Conservation (phyloP, 2,113 vertebrate genomes). For the Actinemys pallida region DNA sequence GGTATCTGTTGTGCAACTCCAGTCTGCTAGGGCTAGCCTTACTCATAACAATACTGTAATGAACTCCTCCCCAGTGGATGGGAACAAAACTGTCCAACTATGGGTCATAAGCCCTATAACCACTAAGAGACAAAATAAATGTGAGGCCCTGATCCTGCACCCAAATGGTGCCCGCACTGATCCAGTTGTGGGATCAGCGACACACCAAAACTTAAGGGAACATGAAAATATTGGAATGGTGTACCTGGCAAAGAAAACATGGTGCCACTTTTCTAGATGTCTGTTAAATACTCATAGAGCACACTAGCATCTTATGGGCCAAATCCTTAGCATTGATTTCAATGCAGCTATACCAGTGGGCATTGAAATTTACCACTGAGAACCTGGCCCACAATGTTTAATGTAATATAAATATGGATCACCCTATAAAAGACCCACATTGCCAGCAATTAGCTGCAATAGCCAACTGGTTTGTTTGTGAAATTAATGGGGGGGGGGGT, state of each 20-base stretch:
- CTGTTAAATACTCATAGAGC: accelerated
- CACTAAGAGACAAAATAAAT: neutral
- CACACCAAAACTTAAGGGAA: neutral
- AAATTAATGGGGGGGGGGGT: neutral
- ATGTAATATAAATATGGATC: neutral
- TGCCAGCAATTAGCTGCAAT: neutral
- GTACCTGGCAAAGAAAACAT: neutral
- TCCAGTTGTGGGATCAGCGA: neutral
- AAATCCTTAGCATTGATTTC: neutral
- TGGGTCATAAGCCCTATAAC: neutral
- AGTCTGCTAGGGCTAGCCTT: neutral
- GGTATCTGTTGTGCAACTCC: accelerated
- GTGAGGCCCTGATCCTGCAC: neutral
- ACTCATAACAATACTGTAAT: accelerated
- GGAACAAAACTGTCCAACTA: neutral
- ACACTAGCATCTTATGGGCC: accelerated
- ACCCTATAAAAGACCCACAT: neutral
- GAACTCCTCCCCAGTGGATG: accelerated
- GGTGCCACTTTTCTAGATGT: neutral
- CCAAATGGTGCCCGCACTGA: accelerated
- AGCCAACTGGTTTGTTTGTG: neutral
- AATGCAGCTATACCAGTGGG: accelerated
- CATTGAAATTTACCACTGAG: neutral
- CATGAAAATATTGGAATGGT: neutral
- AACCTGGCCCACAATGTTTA: accelerated